These are phyloP conservation scores for Stylophora pistillata DNA, from an alignment of 64 coral and sea anemone species.

Conservation along the genomic window DNA sequence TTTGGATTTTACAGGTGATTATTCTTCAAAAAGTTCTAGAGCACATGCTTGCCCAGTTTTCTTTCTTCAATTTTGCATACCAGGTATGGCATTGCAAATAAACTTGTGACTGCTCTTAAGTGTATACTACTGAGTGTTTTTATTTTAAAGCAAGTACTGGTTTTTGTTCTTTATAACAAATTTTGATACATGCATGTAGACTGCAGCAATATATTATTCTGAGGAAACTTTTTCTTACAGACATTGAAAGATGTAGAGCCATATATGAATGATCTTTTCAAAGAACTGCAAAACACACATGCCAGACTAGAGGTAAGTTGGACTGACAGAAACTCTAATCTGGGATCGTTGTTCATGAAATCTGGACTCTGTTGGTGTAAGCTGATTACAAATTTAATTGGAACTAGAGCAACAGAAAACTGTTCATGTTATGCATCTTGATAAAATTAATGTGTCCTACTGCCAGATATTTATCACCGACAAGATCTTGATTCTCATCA, in stretches of 20 bases:
- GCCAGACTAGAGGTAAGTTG: constrained; percentile 72
- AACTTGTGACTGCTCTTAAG: background rate
- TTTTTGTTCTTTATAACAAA: background rate
- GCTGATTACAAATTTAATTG: no score
- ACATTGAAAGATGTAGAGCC: constrained; percentile 92
- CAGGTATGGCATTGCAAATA: constrained; percentile 61
- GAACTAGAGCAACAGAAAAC: no score
- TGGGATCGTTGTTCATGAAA: background rate
- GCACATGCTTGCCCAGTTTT: constrained; percentile 96
- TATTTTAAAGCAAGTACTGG: background rate
- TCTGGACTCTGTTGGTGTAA: background rate
- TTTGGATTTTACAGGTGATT: constrained; percentile 65
- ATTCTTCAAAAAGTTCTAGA: constrained; percentile 93
- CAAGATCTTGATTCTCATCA: no score
- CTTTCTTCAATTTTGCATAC: constrained; percentile 98
- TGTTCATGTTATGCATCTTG: no score
- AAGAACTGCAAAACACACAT: constrained; percentile 80
- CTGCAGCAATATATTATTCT: background rate
- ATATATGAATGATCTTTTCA: constrained; percentile 92
- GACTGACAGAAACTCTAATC: background rate
- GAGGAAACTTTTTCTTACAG: constrained; percentile 6
- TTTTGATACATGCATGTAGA: background rate
- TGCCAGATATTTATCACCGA: no score
- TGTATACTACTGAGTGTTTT: background rate
- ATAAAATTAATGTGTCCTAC: no score